phyloP scores from a whole-genome alignment of 2,888 invertebrate genomes.

The Drosophila algonquin region DNA sequence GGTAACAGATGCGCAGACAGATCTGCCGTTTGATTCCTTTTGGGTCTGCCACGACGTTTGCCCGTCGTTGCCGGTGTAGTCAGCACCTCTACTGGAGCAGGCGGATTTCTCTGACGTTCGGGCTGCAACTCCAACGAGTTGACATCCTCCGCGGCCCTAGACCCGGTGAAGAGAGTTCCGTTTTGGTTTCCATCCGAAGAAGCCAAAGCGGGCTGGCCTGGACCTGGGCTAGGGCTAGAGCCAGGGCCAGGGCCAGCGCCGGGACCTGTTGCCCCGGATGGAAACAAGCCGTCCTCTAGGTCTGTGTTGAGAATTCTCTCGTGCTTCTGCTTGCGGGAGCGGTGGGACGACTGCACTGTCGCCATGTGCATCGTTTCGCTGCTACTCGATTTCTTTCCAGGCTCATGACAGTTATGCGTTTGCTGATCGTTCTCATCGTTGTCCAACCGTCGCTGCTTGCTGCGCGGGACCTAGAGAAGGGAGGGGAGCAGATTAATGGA shows the following conservation, averaged over 20 bases:
- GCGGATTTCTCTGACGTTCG: neutral
- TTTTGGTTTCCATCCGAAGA: conserved; percentile 18
- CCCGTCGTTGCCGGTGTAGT: conserved; percentile 36
- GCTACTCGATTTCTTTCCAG: conserved; percentile 23
- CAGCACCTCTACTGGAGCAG: neutral
- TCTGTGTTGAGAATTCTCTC: conserved; percentile 77
- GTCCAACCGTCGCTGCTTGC: conserved; percentile 73
- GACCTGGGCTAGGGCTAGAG: neutral
- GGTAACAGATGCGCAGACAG: neutral
- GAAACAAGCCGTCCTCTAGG: conserved; percentile 65
- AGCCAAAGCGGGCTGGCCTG: neutral
- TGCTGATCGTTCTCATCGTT: conserved; percentile 67
- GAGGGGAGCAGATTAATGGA: neutral
- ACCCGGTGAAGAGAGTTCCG: conserved; percentile 12
- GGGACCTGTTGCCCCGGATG: neutral
- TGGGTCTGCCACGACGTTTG: conserved; percentile 84
- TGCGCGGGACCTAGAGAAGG: conserved; percentile 59
- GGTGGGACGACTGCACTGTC: conserved; percentile 55
- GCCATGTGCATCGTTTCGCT: conserved; percentile 27
- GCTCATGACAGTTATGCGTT: conserved; percentile 59
- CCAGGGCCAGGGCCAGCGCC: neutral
- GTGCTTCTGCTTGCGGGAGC: conserved; percentile 81
- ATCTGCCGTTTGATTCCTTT: conserved; percentile 74
- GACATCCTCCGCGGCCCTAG: neutral
- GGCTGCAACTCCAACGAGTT: conserved; percentile 25